Percentiles rank a stretch among this genome's conserved stretches.
phyloP scores from a whole-genome alignment of 2,113 vertebrate species.

The Bubo scandiacus region DNA sequence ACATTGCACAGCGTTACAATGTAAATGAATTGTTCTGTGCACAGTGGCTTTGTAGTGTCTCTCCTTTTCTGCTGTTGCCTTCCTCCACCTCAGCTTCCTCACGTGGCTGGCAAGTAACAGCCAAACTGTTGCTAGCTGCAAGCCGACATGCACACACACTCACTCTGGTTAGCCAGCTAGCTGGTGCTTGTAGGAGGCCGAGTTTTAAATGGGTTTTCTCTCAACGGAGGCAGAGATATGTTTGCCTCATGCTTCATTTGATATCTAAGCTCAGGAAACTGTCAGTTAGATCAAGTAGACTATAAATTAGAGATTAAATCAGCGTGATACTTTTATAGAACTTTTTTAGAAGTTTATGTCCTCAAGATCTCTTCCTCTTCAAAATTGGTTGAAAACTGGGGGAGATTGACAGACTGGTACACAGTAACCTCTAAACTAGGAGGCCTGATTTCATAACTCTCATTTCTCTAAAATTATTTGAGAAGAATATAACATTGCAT shows the following conservation, averaged over 20 bases:
- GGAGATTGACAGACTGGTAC: background rate
- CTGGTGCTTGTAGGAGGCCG: background rate
- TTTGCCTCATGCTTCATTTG: background rate
- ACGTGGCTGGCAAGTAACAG: background rate
- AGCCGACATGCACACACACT: background rate
- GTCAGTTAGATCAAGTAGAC: background rate
- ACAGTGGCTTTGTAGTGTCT: background rate
- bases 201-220: background rate
- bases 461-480: background rate
- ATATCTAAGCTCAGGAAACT: background rate
- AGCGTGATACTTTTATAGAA: background rate
- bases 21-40: background rate
- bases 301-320: background rate
- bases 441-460: background rate
- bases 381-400: background rate
- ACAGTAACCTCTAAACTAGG: background rate
- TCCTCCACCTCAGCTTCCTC: background rate
- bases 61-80: background rate
- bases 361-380: background rate
- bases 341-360: background rate
- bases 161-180: background rate
- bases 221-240: background rate
- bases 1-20: background rate
- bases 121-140: background rate
- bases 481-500: background rate